phyloP scores from a whole-genome alignment of 2,797 vertebrate species.

The Sciurus vulgaris region DNA sequence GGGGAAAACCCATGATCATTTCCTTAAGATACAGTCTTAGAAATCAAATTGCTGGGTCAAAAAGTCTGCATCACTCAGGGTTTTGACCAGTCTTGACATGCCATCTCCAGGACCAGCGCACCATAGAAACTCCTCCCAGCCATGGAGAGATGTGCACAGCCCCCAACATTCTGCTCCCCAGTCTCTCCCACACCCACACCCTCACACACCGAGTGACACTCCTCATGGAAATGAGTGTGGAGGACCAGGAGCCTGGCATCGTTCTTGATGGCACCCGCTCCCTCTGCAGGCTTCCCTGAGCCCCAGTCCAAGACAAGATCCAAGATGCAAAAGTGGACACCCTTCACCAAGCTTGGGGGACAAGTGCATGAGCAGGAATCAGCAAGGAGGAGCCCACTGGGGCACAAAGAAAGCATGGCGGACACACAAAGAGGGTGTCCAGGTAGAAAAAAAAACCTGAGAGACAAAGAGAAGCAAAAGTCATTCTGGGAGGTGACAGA shows the following conservation, averaged over 20 bases:
- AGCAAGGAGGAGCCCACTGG: background rate
- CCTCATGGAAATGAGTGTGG: background rate
- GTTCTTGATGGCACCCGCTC: background rate
- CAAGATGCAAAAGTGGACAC: background rate
- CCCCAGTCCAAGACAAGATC: background rate
- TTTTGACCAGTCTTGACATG: background rate
- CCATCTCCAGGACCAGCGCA: background rate
- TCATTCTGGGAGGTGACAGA: rapidly evolving
- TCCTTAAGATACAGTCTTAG: slow-evolving; percentile 21
- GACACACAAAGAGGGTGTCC: background rate
- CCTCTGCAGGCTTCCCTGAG: background rate
- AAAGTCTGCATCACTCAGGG: slow-evolving; percentile 2
- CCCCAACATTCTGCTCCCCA: background rate
- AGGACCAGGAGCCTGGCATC: background rate
- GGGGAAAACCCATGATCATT: slow-evolving; percentile 3
- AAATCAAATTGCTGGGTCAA: background rate
- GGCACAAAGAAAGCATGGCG: background rate
- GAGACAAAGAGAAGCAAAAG: background rate
- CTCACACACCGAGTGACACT: background rate
- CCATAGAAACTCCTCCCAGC: background rate
- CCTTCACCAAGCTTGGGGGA: background rate
- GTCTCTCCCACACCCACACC: background rate
- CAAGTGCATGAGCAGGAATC: background rate
- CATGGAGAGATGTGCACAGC: background rate
- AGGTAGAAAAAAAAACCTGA: background rate